phyloP scores from a whole-genome alignment of 2,797 vertebrate species.

The Alcedo quadribrachys region DNA sequence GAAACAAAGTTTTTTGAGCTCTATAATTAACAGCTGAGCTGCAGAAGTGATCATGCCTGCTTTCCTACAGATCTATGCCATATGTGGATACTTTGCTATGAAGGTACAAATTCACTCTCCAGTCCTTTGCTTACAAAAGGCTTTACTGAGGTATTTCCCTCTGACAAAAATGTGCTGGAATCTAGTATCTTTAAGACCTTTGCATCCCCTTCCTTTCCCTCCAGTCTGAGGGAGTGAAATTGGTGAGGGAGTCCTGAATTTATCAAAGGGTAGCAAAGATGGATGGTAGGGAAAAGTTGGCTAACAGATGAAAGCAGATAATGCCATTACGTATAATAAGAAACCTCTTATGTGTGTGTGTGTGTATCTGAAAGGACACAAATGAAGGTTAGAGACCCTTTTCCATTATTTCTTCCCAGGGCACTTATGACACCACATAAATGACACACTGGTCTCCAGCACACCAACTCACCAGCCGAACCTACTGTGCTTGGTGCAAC shows the following conservation, averaged over 20 bases:
- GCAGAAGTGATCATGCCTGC: neutral
- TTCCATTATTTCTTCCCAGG: neutral
- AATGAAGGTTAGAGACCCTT: neutral
- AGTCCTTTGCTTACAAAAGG: neutral
- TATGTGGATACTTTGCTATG: neutral
- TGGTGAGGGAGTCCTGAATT: neutral
- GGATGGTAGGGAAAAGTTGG: neutral
- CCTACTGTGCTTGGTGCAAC: neutral
- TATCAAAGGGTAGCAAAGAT: neutral
- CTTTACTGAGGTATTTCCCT: neutral
- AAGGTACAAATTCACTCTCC: neutral
- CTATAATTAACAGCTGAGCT: constrained; percentile 19
- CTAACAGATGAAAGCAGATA: neutral
- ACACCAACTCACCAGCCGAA: neutral
- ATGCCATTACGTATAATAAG: neutral
- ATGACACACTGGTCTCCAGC: neutral
- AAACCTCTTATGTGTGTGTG: neutral
- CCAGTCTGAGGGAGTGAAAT: neutral
- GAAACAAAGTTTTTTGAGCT: neutral
- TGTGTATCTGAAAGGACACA: neutral
- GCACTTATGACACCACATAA: neutral
- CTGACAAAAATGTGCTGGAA: neutral
- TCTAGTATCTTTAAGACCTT: neutral
- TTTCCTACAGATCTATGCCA: neutral
- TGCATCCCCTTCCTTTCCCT: neutral